Conservation (phyloP, 2,797 vertebrate species). For the Vespertilio murinus region DNA sequence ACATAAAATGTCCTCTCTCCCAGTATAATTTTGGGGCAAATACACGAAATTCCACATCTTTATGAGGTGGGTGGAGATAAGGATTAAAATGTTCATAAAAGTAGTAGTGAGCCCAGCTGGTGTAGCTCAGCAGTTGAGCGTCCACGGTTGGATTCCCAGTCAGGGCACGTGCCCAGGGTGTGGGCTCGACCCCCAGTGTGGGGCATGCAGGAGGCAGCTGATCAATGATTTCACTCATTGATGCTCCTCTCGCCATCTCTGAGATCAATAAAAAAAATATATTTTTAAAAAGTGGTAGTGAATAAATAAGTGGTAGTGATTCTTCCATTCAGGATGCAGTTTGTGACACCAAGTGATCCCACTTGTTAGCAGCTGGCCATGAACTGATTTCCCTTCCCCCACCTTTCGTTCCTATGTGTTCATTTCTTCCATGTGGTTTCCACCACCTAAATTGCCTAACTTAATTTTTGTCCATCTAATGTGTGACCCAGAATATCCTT, state of each 20-base stretch:
- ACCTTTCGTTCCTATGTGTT: background rate
- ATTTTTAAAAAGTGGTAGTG: no score
- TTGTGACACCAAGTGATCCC: background rate
- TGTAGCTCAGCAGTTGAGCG: no score
- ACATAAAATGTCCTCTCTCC: background rate
- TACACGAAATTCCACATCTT: background rate
- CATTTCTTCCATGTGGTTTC: background rate
- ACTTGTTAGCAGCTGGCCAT: background rate
- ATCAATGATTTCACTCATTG: no score
- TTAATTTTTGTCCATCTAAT: background rate
- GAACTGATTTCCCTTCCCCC: background rate
- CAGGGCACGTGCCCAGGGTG: no score
- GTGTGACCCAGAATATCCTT: background rate
- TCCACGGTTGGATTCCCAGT: no score
- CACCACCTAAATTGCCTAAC: background rate
- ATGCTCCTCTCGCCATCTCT: no score
- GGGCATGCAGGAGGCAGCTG: no score
- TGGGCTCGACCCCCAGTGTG: no score
- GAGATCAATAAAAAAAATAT: no score
- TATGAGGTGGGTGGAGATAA: background rate
- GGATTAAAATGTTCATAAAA: background rate
- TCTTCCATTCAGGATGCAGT: background rate
- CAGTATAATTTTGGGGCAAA: background rate
- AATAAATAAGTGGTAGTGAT: background rate
- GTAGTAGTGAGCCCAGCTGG: no score